Evolutionary conservation across 2,797 vertebrate species (phyloP).

Genomic region (Aphelocoma californica): DNA sequence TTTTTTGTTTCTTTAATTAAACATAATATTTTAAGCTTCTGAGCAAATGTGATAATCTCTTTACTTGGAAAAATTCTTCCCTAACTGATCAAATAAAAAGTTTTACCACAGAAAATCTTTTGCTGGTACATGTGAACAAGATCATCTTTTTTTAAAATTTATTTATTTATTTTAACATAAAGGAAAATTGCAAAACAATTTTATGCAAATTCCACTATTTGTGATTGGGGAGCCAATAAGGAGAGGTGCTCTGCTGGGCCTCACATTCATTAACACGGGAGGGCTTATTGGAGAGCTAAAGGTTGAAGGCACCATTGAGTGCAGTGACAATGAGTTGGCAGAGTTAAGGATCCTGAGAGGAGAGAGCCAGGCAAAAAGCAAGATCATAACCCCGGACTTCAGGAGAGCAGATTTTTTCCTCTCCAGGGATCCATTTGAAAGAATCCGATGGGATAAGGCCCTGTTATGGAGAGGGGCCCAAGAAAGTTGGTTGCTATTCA

Average conservation of each 20-base stretch:
- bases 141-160: background rate
- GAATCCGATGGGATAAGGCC: background rate
- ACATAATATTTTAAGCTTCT: background rate
- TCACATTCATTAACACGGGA: background rate
- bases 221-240: background rate
- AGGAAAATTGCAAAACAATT: background rate
- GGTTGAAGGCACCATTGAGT: background rate
- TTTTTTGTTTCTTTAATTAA: background rate
- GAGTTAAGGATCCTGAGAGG: background rate
- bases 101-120: background rate
- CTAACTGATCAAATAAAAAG: background rate
- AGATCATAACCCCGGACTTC: background rate
- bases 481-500: background rate
- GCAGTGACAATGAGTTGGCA: background rate
- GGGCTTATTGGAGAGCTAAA: background rate
- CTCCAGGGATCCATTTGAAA: background rate
- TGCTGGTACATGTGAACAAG: background rate
- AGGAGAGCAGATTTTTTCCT: background rate
- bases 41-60: background rate
- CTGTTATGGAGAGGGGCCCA: background rate
- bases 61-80: background rate
- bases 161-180: no score
- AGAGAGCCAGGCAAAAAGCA: background rate
- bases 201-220: background rate
- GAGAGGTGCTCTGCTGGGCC: background rate